These are phyloP conservation scores for Dexiosoma caninum DNA, from an alignment of 2,888 invertebrate genomes.

Conservation along the genomic window DNA sequence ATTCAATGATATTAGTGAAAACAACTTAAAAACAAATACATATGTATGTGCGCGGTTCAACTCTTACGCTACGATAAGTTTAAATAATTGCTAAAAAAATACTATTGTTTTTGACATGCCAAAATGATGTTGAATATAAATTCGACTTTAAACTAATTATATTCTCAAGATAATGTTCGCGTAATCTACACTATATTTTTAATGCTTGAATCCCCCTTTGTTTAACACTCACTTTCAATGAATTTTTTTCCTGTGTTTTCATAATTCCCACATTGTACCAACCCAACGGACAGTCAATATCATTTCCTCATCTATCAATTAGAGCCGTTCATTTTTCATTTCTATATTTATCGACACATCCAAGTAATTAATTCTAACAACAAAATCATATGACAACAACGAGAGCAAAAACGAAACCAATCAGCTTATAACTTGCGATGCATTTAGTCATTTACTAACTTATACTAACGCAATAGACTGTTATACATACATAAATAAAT, in stretches of 20 bases:
- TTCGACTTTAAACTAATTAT: not conserved
- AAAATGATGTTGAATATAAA: too few species aligned
- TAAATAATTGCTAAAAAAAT: too few species aligned
- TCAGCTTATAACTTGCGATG: slow-evolving; percentile 41
- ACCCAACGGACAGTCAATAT: slow-evolving; percentile 50
- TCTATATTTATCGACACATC: slow-evolving; percentile 55
- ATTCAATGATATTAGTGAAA: too few species aligned
- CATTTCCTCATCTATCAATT: slow-evolving; percentile 60
- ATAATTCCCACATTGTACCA: slow-evolving; percentile 44
- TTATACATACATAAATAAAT: not conserved
- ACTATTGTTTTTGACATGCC: too few species aligned
- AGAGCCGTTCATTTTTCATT: slow-evolving; percentile 45
- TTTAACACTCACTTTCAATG: slow-evolving; percentile 32
- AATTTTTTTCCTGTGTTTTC: not conserved
- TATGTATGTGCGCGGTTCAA: too few species aligned
- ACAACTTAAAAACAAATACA: too few species aligned
- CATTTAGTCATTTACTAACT: slow-evolving; percentile 30
- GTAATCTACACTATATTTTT: not conserved
- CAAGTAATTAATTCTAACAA: slow-evolving; percentile 60
- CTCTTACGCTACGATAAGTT: too few species aligned
- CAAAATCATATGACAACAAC: slow-evolving; percentile 54
- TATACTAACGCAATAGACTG: not conserved
- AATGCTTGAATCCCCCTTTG: not conserved
- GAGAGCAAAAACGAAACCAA: slow-evolving; percentile 43
- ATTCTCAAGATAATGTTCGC: not conserved